phyloP scores from a whole-genome alignment of 2,113 vertebrate genomes.

The Catharus fuscescens region DNA sequence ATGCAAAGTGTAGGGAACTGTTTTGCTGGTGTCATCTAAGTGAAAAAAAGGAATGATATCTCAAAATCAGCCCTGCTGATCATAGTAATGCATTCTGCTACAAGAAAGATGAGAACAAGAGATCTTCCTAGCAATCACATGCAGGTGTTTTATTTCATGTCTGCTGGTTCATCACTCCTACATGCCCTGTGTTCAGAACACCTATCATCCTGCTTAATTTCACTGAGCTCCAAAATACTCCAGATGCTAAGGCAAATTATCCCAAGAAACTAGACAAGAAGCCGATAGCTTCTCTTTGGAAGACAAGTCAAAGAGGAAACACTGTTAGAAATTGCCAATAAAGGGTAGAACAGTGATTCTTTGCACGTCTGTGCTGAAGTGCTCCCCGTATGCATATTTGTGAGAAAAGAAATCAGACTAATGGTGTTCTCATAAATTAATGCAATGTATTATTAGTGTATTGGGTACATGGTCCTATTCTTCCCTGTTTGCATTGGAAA shows the following conservation, averaged over 20 bases:
- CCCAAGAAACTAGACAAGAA: not conserved
- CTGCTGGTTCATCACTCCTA: not conserved
- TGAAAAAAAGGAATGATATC: not conserved
- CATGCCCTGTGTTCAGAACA: not conserved
- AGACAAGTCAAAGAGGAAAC: not conserved
- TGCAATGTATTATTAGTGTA: too few relatives aligned
- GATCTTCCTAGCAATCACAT: not conserved
- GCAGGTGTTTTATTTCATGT: not conserved
- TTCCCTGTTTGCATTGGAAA: not conserved
- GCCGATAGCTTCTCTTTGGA: not conserved
- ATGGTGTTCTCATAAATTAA: not conserved
- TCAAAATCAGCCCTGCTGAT: not conserved
- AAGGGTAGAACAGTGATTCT: not conserved
- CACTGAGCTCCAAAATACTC: not conserved
- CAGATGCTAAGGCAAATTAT: not conserved
- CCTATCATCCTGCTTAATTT: not conserved
- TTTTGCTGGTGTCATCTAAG: not conserved
- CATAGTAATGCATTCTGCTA: not conserved
- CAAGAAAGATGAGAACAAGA: not conserved
- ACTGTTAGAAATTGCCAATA: not conserved
- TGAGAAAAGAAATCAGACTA: not conserved
- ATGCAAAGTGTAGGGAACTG: not conserved
- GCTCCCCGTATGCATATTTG: not conserved
- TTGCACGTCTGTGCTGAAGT: not conserved
- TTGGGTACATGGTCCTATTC: not conserved